Conservation (phyloP, 2,797 vertebrate genomes). For the Jordanella pulchra region DNA sequence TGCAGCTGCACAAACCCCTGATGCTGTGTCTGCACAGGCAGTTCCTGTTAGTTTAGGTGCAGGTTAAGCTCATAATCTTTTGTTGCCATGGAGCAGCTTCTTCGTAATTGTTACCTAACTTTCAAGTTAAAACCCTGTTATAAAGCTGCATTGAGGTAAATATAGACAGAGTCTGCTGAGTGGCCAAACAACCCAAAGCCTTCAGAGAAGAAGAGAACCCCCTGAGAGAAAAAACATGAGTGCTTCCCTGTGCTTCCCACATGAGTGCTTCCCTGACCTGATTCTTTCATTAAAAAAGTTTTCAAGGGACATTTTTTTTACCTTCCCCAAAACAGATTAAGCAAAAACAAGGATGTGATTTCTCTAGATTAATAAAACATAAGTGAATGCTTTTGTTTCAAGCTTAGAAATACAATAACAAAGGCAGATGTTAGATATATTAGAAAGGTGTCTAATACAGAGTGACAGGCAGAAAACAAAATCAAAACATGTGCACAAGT, state of each 20-base stretch:
- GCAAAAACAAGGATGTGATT: not conserved
- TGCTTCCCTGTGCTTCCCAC: slow-evolving; percentile 24
- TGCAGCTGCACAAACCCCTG: slow-evolving; percentile 64
- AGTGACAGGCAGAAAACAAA: not conserved
- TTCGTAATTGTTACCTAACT: slow-evolving; percentile 75
- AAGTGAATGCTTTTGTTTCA: not conserved
- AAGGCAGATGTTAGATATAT: not conserved
- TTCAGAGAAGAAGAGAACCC: slow-evolving; percentile 19
- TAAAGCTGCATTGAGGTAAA: slow-evolving; percentile 56
- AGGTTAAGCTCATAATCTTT: slow-evolving; percentile 71
- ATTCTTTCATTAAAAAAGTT: slow-evolving; percentile 9
- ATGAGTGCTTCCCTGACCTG: slow-evolving; percentile 27
- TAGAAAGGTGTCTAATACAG: too few species aligned
- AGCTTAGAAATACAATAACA: not conserved
- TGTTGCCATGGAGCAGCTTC: slow-evolving; percentile 60
- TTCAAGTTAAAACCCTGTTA: slow-evolving; percentile 61
- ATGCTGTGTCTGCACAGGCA: slow-evolving; percentile 8
- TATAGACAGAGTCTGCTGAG: slow-evolving; percentile 46
- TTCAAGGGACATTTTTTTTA: not conserved
- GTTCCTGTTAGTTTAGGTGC: slow-evolving; percentile 23
- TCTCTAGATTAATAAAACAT: not conserved
- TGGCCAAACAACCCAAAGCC: slow-evolving; percentile 30
- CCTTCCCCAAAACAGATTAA: not conserved
- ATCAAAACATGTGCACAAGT: not conserved
- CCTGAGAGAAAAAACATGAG: slow-evolving; percentile 13